These are phyloP conservation scores for Acrobasis repandana DNA, from an alignment of 2,888 invertebrate species.

Conservation along the genomic window DNA sequence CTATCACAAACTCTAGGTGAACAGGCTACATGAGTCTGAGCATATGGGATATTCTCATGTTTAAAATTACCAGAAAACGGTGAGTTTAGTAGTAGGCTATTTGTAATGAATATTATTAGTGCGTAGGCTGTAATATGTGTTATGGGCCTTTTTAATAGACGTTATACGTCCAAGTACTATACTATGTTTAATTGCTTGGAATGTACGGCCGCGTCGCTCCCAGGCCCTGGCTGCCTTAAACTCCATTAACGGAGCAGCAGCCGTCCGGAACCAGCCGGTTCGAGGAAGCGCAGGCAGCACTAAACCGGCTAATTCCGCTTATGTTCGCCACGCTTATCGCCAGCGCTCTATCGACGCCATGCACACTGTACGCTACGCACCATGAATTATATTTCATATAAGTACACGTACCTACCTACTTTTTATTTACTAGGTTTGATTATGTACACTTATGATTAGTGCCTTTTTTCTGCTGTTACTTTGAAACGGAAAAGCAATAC, in stretches of 20 bases:
- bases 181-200: slow-evolving; percentile 65
- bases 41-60: too few species aligned
- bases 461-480: too few species aligned
- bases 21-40: too few species aligned
- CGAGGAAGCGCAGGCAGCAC: slow-evolving; percentile 51
- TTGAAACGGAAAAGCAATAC: too few species aligned
- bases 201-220: slow-evolving; percentile 50
- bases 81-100: neutral
- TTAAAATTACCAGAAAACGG: neutral
- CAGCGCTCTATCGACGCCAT: neutral
- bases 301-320: slow-evolving; percentile 63
- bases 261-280: slow-evolving; percentile 64
- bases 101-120: neutral
- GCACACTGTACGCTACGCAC: slow-evolving; percentile 4
- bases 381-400: slow-evolving; percentile 2
- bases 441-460: too few species aligned
- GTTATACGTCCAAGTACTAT: slow-evolving; percentile 31
- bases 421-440: too few species aligned
- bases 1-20: too few species aligned
- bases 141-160: neutral
- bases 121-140: neutral
- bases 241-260: slow-evolving; percentile 37
- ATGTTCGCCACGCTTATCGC: slow-evolving; percentile 44
- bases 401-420: neutral
- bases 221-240: slow-evolving; percentile 32